phyloP scores from a whole-genome alignment of 2,888 invertebrate species.

The Platycheirus rosarum region DNA sequence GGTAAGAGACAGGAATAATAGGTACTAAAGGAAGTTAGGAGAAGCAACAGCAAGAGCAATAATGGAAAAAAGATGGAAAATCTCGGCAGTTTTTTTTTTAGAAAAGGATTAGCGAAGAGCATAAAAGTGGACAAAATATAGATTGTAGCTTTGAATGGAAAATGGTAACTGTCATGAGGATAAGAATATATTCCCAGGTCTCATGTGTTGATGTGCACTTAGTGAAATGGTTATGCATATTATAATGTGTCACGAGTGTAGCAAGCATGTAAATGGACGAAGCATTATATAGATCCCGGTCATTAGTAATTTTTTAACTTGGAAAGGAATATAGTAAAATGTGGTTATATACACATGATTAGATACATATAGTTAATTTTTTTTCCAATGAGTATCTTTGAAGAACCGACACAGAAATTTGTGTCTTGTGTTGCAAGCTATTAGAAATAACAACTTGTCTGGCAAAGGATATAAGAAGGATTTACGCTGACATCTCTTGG shows the following conservation, averaged over 20 bases:
- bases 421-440: no score
- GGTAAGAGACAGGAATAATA: slow-evolving; percentile 25
- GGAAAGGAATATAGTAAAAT: not conserved
- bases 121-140: slow-evolving; percentile 35
- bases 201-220: slow-evolving; percentile 44
- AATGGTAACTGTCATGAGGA: slow-evolving; percentile 12
- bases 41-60: not conserved
- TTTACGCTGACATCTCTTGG: no score
- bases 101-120: slow-evolving; percentile 56
- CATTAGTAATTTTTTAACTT: slow-evolving; percentile 58
- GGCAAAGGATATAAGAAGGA: no score
- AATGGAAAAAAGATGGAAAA: slow-evolving; percentile 12
- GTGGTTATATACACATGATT: no score
- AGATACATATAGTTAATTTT: no score
- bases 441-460: no score
- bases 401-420: no score
- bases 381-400: no score
- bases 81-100: slow-evolving; percentile 63
- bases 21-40: slow-evolving; percentile 4
- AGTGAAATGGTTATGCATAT: slow-evolving; percentile 56
- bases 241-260: slow-evolving; percentile 67
- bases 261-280: slow-evolving; percentile 63
- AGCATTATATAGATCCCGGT: slow-evolving; percentile 66
- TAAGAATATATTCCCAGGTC: slow-evolving; percentile 25
- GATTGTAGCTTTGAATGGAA: slow-evolving; percentile 6